Conservation (phyloP, 2,113 vertebrate species). For the Anoplopoma fimbria region DNA sequence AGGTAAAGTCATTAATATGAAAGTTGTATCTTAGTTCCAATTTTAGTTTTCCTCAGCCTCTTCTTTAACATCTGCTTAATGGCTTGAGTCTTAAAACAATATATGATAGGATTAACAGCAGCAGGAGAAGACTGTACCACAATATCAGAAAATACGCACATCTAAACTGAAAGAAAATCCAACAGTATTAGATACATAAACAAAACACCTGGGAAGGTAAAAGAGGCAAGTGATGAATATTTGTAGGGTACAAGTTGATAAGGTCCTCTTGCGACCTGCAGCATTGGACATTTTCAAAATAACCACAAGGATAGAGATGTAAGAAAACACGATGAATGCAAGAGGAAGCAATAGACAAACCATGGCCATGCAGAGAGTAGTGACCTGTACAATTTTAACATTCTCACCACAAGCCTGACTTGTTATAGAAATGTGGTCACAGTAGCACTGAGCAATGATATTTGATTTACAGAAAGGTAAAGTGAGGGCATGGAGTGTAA, state of each 20-base stretch:
- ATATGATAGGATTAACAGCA: conserved; percentile 80
- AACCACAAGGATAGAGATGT: conserved; percentile 60
- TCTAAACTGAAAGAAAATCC: conserved; percentile 69
- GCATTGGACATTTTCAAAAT: conserved; percentile 70
- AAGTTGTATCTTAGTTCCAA: conserved; percentile 39
- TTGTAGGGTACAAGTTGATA: conserved; percentile 80
- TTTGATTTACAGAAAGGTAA: conserved; percentile 76
- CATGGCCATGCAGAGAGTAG: conserved; percentile 60
- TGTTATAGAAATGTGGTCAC: conserved; percentile 67
- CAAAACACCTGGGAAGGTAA: conserved; percentile 79
- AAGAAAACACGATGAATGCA: conserved; percentile 77
- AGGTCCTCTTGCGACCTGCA: conserved; percentile 56
- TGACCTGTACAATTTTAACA: background rate
- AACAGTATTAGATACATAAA: conserved; percentile 63
- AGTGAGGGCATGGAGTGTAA: conserved; percentile 29
- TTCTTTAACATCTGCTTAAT: conserved; percentile 71
- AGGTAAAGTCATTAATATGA: conserved; percentile 63
- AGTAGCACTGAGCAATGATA: conserved; percentile 76
- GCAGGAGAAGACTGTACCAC: conserved; percentile 78
- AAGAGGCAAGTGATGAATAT: conserved; percentile 79
- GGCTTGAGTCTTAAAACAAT: conserved; percentile 79
- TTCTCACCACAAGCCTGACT: conserved; percentile 65
- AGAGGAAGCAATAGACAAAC: conserved; percentile 75
- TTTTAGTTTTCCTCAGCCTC: conserved; percentile 47
- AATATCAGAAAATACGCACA: conserved; percentile 65